Evolutionary conservation across 2,797 vertebrate species (phyloP), one percentile per base, ranked within the genome.

Genomic region (Gorsachius magnificus): DNA sequence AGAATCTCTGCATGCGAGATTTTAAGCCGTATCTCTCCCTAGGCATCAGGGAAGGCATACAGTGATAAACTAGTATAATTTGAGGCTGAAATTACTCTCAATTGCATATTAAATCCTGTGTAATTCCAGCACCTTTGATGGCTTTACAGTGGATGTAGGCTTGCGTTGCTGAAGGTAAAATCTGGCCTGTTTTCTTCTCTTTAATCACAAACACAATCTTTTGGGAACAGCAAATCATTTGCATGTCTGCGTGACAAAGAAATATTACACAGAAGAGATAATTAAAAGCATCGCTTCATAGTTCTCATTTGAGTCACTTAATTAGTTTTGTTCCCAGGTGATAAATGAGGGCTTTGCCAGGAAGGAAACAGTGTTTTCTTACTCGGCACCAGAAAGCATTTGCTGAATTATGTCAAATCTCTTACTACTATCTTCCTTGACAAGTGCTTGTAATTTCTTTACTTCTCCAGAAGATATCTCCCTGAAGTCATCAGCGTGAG

Each of bases 201-300:
- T 70, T 81, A 83, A 82, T 87, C 31, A 46, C 64, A 84, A 84
- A 70, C 31, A 69, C 8, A 26, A 15, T 74, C 82, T 93, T 94
- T 93, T 60, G 83, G 87, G 77, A 96, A n/a, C 7, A 84, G 77
- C 70, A 95, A 91, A 89, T 82, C 41, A 64, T 84, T 90, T 94
- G 61, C 68, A 79, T 74, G 26, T 83, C 85, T 90, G 51, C 4
- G 5, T 93, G 89, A 90, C 68, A 90, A 87, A 79, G 83, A 95
- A 68, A 81, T 89, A 79, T 90, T 91, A 46, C 74, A 72, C 15
- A 70, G 80, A 87, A 80, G 64, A 92, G 63, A 68, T 70, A 90
- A 87, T 86, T 89, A 89, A 92, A 91, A 96, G 19, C 50, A 78
- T 81, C 1, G 0, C 35, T 93, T 92, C 19, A 6, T 43, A 61